Evolutionary conservation across 2,888 invertebrate genomes (phyloP).

Genomic region (Steromphala cineraria): DNA sequence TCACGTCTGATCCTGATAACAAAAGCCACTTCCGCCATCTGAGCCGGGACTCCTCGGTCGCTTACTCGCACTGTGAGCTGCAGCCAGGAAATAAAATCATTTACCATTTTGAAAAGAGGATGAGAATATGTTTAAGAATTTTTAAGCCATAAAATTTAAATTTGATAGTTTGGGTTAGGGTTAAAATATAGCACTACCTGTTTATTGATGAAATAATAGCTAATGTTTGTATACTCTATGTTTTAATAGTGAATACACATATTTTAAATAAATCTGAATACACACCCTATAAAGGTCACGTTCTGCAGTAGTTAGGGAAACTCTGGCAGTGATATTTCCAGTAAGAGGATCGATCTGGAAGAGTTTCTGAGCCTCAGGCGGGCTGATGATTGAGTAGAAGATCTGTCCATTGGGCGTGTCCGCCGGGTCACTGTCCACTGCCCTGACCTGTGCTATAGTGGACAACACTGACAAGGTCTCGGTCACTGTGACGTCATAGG

Average conservation of each 20-base stretch:
- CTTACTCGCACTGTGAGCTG: conserved; percentile 52
- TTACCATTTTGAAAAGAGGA: too few species aligned
- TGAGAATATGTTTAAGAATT: too few species aligned
- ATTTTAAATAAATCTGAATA: neutral
- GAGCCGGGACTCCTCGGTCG: conserved; percentile 46
- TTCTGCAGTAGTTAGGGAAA: conserved; percentile 52
- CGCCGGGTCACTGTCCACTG: conserved; percentile 42
- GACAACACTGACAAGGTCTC: conserved; percentile 49
- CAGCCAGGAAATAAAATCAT: neutral
- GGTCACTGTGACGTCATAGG: conserved; percentile 47
- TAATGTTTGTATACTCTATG: too few species aligned
- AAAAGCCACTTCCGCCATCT: conserved; percentile 41
- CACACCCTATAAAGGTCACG: conserved; percentile 51
- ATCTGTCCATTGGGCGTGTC: conserved; percentile 55
- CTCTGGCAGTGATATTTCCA: conserved; percentile 78
- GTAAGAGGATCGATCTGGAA: conserved; percentile 88
- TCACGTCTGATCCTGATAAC: conserved; percentile 62
- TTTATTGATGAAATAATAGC: too few species aligned
- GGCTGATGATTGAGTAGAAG: conserved; percentile 51
- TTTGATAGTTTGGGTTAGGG: too few species aligned
- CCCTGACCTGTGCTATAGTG: conserved; percentile 42
- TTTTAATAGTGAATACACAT: too few species aligned
- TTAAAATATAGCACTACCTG: too few species aligned
- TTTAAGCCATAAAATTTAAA: too few species aligned
- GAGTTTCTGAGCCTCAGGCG: conserved; percentile 79